Evolutionary conservation across 2,888 invertebrate species (phyloP).

Genomic region (Schizaphis graminum): DNA sequence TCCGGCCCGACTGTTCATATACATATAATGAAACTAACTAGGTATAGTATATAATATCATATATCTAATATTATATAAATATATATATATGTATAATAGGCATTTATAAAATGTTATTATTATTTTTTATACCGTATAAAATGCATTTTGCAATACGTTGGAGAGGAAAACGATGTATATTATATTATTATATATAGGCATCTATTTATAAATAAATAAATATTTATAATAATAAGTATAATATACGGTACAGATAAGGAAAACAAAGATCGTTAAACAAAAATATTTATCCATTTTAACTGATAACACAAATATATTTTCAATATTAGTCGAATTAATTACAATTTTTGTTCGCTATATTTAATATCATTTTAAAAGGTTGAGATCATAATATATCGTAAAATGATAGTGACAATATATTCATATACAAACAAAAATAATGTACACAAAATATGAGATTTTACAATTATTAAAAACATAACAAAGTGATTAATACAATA

Average conservation of each 20-base stretch:
- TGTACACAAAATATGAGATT: conserved; percentile 38
- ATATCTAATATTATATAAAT: neutral
- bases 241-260: neutral
- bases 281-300: neutral
- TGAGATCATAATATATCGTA: conserved; percentile 59
- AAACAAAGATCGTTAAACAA: neutral
- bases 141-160: neutral
- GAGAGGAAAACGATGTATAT: neutral
- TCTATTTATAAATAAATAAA: neutral
- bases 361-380: conserved; percentile 16
- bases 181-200: neutral
- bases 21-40: neutral
- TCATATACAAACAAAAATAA: conserved; percentile 2
- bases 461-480: conserved; percentile 57
- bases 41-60: neutral
- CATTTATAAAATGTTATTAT: neutral
- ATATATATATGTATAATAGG: neutral
- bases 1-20: neutral
- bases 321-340: conserved; percentile 51
- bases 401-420: neutral
- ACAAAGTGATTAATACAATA: conserved; percentile 53
- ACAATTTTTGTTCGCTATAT: conserved; percentile 45
- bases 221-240: no score
- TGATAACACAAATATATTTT: conserved; percentile 55
- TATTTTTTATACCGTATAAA: neutral